Conservation (phyloP, 1,140 invertebrate species). For the Bombus huntii region DNA sequence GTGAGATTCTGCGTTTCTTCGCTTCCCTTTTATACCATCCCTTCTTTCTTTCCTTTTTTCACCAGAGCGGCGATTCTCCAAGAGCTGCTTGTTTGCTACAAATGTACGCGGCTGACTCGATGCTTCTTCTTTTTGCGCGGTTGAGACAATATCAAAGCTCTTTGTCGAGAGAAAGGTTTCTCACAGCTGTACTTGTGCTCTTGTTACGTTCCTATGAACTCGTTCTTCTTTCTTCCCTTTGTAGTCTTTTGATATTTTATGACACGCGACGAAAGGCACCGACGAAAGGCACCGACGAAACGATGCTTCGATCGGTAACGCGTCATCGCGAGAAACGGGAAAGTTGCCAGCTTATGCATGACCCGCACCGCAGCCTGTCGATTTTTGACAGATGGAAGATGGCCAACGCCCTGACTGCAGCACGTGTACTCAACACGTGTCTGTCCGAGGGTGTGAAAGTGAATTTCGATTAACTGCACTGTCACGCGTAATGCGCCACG, state of each 20-base stretch:
- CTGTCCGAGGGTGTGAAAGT: constrained; percentile 62
- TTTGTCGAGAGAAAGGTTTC: constrained; percentile 10
- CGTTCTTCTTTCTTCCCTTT: not conserved
- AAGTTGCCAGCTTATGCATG: constrained; percentile 55
- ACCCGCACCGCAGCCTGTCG: constrained; percentile 62
- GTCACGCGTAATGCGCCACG: constrained; percentile 64
- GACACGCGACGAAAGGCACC: not conserved
- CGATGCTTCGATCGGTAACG: constrained; percentile 11
- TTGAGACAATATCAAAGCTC: constrained; percentile 49
- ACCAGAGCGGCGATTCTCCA: constrained; percentile 11
- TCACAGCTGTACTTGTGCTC: constrained; percentile 1
- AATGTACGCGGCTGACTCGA: constrained; percentile 58
- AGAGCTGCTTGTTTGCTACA: constrained; percentile 63
- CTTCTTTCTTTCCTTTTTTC: not conserved
- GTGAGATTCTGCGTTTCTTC: constrained; percentile 60
- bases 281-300: not conserved
- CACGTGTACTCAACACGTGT: constrained; percentile 61
- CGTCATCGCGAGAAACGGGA: constrained; percentile 33
- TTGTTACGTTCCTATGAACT: constrained; percentile 5
- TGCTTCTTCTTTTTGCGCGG: constrained; percentile 24
- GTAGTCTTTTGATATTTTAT: not conserved
- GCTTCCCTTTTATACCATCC: not conserved
- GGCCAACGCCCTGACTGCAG: constrained; percentile 48
- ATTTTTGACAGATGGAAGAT: constrained; percentile 71
- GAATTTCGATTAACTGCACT: constrained; percentile 68